These are phyloP conservation scores for Pseudorectes ferrugineus DNA, from an alignment of 2,113 vertebrate genomes.

Conservation along the genomic window DNA sequence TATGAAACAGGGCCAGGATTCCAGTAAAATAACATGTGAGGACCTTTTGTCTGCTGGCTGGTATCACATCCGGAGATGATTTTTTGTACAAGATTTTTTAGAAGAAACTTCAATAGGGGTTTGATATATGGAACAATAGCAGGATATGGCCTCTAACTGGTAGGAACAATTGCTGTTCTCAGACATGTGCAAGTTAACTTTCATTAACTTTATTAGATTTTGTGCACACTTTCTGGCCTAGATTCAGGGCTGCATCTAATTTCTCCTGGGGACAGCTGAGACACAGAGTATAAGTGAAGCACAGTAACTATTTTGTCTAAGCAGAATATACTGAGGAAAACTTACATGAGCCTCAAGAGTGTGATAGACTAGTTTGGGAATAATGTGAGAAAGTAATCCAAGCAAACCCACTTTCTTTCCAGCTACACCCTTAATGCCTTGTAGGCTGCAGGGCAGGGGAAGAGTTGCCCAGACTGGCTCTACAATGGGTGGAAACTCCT, in stretches of 20 bases:
- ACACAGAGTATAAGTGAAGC: not conserved
- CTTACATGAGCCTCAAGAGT: not conserved
- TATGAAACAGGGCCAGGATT: not conserved
- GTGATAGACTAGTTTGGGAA: not conserved
- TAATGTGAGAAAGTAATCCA: not conserved
- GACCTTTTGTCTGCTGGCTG: conserved; percentile 41
- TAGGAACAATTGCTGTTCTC: conserved; percentile 31
- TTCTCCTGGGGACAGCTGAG: conserved; percentile 28
- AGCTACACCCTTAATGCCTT: not conserved
- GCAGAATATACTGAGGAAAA: conserved; percentile 7
- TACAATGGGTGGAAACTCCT: not conserved
- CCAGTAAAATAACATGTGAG: conserved; percentile 12
- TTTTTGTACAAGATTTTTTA: conserved; percentile 28
- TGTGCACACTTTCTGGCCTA: conserved; percentile 33
- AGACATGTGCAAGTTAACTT: conserved; percentile 40
- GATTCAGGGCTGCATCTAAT: conserved; percentile 24
- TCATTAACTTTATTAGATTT: conserved; percentile 37
- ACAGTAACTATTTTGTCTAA: not conserved
- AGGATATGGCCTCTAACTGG: conserved; percentile 51
- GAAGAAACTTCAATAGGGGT: conserved; percentile 8
- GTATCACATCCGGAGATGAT: conserved; percentile 36
- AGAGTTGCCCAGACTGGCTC: not conserved
- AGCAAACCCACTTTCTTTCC: not conserved
- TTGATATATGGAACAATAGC: conserved; percentile 49
- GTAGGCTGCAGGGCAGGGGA: not conserved